Evolutionary conservation across 2,797 vertebrate genomes (phyloP).

Genomic region (Erethizon dorsatum): DNA sequence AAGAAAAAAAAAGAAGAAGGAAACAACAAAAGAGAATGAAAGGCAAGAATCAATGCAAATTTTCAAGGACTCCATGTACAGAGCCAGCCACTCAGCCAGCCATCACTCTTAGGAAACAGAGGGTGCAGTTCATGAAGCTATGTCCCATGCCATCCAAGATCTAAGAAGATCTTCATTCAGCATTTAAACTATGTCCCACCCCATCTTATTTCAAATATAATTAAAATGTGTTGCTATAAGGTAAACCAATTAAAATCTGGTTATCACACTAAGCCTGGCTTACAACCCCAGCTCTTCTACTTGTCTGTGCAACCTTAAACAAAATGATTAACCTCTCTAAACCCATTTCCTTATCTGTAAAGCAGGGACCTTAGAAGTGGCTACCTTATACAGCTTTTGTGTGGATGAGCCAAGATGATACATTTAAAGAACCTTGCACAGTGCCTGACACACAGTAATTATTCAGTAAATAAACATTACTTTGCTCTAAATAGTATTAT

Average conservation of each 20-base stretch:
- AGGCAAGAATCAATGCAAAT: slow-evolving; percentile 40
- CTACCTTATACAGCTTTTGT: not conserved
- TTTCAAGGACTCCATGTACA: slow-evolving; percentile 22
- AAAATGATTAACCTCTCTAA: slow-evolving; percentile 42
- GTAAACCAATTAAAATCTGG: slow-evolving; percentile 49
- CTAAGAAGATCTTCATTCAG: slow-evolving; percentile 29
- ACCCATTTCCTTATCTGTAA: slow-evolving; percentile 56
- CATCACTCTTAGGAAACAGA: slow-evolving; percentile 23
- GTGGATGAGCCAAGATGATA: slow-evolving; percentile 32
- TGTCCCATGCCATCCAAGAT: not conserved
- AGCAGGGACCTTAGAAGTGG: not conserved
- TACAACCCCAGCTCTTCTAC: slow-evolving; percentile 11
- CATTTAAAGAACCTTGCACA: slow-evolving; percentile 48
- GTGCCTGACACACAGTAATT: not conserved
- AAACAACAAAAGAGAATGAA: not conserved
- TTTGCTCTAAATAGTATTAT: slow-evolving; percentile 36
- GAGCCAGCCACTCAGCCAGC: not conserved
- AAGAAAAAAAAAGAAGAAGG: too few relatives aligned
- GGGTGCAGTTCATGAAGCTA: not conserved
- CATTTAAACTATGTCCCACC: not conserved
- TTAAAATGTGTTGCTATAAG: slow-evolving; percentile 44
- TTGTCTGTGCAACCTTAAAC: slow-evolving; percentile 48
- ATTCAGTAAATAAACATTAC: slow-evolving; percentile 55
- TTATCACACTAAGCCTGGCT: slow-evolving; percentile 40
- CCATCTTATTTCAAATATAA: slow-evolving; percentile 62